Base-by-base conservation (phyloP, 2,888 invertebrate species). In the Chrysodeixis includens region DNA sequence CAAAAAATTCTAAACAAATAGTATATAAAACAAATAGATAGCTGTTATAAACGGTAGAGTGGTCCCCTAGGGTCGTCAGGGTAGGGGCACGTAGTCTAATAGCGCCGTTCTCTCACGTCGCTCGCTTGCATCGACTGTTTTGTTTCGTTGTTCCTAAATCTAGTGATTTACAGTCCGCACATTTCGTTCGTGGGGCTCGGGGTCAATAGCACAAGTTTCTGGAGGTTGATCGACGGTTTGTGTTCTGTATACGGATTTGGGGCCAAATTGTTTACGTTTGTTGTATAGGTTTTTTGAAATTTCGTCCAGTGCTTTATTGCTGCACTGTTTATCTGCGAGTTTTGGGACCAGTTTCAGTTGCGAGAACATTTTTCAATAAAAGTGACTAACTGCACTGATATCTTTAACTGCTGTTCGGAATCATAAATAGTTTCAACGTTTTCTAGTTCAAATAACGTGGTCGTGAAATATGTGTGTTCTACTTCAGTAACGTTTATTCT, bases 81-180 rank as follows among this genome's bases (percentile, higher is more conserved):
- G 59, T 40, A 32, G 10, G 14, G 30, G 63, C 70, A 81, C 81
- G 82, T 79, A 80, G 77, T 79, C 78, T 82, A 83, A 87, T 83
- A 79, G 81, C 73, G 74, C 70, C 86, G 78, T 79, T 82, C 80
- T 82, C 82, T 84, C 87, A 85, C 88, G 87, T 85, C 69, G 79
- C 80, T 26, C 26, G 26, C 26, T 26, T 82, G 84, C 83, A 84
- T 80, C 73, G 80, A 78, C 77, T 81, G 83, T 85, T 86, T 83
- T 82, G 84, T 84, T 82, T 79, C 72, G 72, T 63, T 78, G 73
- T 76, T 69, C 53, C 74, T 53, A 64, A 61, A 65, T 59, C 57
- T 56, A 59, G 82, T 89, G 88, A 91, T 91, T 90, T 89, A 90
- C 83, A 67, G 78, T 66, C 74, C 81, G 83, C 79, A 83, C 86